These are phyloP conservation scores for Pogona vitticeps DNA, from an alignment of 2,113 vertebrate genomes.

Conservation along the genomic window DNA sequence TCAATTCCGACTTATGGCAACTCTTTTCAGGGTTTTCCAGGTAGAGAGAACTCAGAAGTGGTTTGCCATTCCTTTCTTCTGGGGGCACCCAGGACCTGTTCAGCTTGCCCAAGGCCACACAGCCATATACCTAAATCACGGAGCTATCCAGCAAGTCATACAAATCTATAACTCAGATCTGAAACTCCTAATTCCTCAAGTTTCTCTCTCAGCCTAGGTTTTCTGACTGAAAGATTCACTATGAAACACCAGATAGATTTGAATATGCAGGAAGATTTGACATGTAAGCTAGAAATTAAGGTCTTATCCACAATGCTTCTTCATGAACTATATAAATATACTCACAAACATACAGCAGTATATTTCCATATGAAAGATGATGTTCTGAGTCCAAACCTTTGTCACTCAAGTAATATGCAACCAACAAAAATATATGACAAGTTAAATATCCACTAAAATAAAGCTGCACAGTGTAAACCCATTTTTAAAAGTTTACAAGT, in stretches of 20 bases:
- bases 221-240: not conserved
- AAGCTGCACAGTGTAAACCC: not conserved
- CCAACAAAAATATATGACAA: not conserved
- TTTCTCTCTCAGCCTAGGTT: not conserved
- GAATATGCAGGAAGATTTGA: not conserved
- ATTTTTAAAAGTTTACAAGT: not conserved
- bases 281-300: not conserved
- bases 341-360: not conserved
- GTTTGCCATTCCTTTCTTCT: no score
- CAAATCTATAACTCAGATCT: not conserved
- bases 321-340: not conserved
- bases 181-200: not conserved
- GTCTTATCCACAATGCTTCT: not conserved
- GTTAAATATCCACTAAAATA: not conserved
- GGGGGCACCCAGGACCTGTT: no score
- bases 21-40: no score
- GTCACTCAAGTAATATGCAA: not conserved
- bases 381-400: not conserved
- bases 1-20: no score
- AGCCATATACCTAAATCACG: no score
- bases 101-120: no score
- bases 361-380: not conserved
- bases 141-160: no score
- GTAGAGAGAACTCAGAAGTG: no score
- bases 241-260: not conserved